Evolutionary conservation across 2,888 invertebrate genomes (phyloP).

Genomic region (Tryphoninae sp.): DNA sequence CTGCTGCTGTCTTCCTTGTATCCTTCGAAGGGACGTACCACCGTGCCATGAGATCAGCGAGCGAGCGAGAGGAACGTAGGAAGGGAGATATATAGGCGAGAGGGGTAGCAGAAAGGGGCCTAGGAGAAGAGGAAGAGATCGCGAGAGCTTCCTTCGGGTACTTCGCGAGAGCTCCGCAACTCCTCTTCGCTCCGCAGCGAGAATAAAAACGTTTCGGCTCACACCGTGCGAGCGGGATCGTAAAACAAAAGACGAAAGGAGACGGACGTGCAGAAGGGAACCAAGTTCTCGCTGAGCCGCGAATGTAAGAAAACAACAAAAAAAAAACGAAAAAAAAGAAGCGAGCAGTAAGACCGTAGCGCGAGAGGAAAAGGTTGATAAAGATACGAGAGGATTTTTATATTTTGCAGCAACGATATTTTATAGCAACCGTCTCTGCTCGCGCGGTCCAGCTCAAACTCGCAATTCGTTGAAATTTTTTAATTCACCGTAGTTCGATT

Average conservation of each 20-base stretch:
- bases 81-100: neutral
- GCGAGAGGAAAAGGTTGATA: slow-evolving; percentile 53
- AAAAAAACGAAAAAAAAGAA: neutral
- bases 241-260: slow-evolving; percentile 56
- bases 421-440: slow-evolving; percentile 2
- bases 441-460: slow-evolving; percentile 10
- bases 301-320: slow-evolving; percentile 23
- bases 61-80: slow-evolving; percentile 18
- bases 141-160: slow-evolving; percentile 34
- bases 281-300: slow-evolving; percentile 21
- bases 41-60: slow-evolving; percentile 18
- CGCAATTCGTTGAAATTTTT: too few species aligned
- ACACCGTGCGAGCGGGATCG: slow-evolving; percentile 48
- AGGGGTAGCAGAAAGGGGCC: neutral
- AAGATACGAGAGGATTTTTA: slow-evolving; percentile 35
- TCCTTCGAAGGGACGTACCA: slow-evolving; percentile 38
- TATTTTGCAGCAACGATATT: slow-evolving; percentile 2
- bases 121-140: slow-evolving; percentile 11
- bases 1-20: slow-evolving; percentile 37
- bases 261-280: slow-evolving; percentile 35
- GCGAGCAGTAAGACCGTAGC: neutral
- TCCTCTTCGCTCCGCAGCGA: slow-evolving; percentile 27
- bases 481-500: too few species aligned
- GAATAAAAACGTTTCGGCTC: slow-evolving; percentile 59
- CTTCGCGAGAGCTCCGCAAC: slow-evolving; percentile 31